phyloP scores from a whole-genome alignment of 2,888 invertebrate species.

The Galerucella pusilla region DNA sequence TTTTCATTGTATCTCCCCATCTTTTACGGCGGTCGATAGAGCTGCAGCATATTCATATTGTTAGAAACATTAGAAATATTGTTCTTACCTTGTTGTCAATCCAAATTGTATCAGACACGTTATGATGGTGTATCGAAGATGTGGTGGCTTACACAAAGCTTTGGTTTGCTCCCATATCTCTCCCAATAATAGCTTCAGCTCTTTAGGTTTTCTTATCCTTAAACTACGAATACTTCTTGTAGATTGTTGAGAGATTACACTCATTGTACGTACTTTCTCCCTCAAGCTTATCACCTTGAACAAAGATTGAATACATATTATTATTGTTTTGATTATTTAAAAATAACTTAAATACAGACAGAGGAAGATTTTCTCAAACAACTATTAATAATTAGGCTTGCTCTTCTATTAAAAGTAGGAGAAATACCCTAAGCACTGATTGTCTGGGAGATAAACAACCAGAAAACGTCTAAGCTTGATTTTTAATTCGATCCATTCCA shows the following conservation, averaged over 20 bases:
- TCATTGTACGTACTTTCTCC: constrained; percentile 74
- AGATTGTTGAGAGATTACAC: constrained; percentile 73
- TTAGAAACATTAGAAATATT: neutral
- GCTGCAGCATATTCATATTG: neutral
- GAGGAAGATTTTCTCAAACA: too few species aligned
- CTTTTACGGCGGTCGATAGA: too few species aligned
- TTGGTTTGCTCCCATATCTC: constrained; percentile 83
- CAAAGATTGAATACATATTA: neutral
- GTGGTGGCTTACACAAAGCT: constrained; percentile 78
- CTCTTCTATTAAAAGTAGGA: too few species aligned
- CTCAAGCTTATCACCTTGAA: constrained; percentile 76
- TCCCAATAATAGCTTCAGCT: constrained; percentile 73
- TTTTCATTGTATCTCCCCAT: too few species aligned
- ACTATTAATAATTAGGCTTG: too few species aligned
- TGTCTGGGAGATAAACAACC: too few species aligned
- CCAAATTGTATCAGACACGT: constrained; percentile 88
- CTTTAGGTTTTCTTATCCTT: constrained; percentile 78
- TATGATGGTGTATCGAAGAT: constrained; percentile 78
- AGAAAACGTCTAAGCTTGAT: too few species aligned
- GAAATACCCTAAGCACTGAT: too few species aligned
- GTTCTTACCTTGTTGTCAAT: constrained; percentile 76
- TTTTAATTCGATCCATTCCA: too few species aligned
- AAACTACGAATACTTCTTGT: constrained; percentile 76
- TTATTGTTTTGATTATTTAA: too few species aligned
- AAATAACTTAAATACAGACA: too few species aligned